Base-by-base conservation (phyloP, 2,888 invertebrate genomes). In the Thecophora atra region DNA sequence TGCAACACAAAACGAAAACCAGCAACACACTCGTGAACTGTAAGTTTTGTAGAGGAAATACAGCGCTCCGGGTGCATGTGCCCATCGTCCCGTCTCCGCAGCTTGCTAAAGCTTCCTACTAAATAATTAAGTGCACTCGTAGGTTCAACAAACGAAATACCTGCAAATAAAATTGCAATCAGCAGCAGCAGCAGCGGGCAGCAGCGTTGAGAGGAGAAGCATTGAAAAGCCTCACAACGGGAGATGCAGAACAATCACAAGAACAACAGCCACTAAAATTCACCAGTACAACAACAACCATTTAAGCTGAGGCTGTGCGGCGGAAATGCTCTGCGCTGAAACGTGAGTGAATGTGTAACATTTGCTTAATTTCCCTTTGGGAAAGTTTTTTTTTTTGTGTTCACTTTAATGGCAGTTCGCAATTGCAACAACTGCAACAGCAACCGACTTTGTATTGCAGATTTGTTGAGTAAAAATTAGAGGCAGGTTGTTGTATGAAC, bases 351-450 rank as follows among this genome's bases (percentile, higher is more conserved):
- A 21, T 54, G 63, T 30, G 54, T 67, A 30, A 19, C 54, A 67
- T 67, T 56, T 67, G 37, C 54, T 67, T 67, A 54, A 67, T 67
- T 67, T 56, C 37, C 67, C 67, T 67, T 37, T 67, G 30, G 67
- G 54, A 56, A 67, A 56, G 37, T 37, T 62, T 62, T 62, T 62
- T 3, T 11, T 8, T 42, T 37, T 42, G 15, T 19, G 6, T 56
- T n/a, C n/a, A n/a, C 21, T 26, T 58, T 60, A 30, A 17, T 60
- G n/a, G 60, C 30, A 60, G 26, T 26, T 30, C 19, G 28, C 30
- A n/a, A 13, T 60, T 17, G 30, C 28, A 52, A 19, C 52, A 56
- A 24, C 24, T 15, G 26, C 24, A 56, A 56, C 15, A 56, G 17
- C 26, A 26, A 26, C 56, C 7, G 56, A 56, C 24, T 26, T 56